A percentile compares a stretch with the other conserved stretches of the same genome.
These are phyloP conservation scores for Gadopsis marmoratus DNA, from an alignment of 2,797 vertebrate genomes.

Conservation along the genomic window DNA sequence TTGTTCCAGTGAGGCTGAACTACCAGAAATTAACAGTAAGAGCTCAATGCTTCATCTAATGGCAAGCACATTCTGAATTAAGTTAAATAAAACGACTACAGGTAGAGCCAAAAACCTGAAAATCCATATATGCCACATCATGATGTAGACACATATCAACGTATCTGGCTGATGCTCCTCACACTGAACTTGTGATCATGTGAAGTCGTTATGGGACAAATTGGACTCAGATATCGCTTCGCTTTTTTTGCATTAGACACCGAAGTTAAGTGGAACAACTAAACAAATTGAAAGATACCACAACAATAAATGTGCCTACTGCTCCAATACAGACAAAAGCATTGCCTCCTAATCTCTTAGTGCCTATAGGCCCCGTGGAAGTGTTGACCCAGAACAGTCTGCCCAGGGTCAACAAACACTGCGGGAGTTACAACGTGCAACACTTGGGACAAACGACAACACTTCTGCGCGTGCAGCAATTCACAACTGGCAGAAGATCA, in stretches of 20 bases:
- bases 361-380: not conserved
- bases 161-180: not conserved
- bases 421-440: not conserved
- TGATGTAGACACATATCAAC: no score
- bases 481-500: not conserved
- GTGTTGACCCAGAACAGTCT: not conserved
- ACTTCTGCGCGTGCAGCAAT: not conserved
- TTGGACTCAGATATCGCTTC: not conserved
- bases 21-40: not conserved
- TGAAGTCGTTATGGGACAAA: not conserved
- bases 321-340: not conserved
- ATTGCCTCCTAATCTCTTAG: not conserved
- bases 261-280: not conserved
- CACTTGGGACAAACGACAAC: conserved; percentile 23
- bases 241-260: not conserved
- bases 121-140: not conserved
- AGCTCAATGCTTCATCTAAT: not conserved
- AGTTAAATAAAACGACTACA: not conserved
- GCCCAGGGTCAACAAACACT: conserved; percentile 25
- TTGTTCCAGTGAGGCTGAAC: not conserved
- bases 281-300: not conserved
- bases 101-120: no score
- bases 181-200: not conserved
- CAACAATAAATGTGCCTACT: not conserved
- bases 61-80: not conserved